Evolutionary conservation across 92 coral and sea anemone species (phyloP).

Genomic region (Anthopleura xanthogrammica): DNA sequence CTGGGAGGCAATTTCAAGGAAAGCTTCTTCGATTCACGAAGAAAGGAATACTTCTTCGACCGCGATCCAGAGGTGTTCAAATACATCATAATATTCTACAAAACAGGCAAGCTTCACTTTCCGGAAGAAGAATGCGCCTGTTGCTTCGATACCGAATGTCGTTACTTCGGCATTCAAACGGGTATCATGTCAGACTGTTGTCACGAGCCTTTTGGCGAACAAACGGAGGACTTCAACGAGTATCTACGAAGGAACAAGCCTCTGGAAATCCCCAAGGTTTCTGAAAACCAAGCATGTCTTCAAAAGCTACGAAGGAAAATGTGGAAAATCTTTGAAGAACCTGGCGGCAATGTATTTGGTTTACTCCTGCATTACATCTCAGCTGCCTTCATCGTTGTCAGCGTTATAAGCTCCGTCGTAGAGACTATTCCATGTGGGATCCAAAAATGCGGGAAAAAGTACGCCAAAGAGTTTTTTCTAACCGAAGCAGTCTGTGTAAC

Average conservation of each 20-base stretch:
- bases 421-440: constrained; percentile 86
- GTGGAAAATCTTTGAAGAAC: constrained; percentile 94
- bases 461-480: constrained; percentile 51
- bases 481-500: constrained; percentile 82
- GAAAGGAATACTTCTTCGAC: constrained; percentile 90
- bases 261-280: constrained; percentile 30
- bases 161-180: constrained; percentile 78
- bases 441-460: constrained; percentile 70
- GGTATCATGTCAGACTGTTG: constrained; percentile 70
- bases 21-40: constrained; percentile 66
- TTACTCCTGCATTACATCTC: constrained; percentile 72
- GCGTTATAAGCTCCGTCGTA: constrained; percentile 77
- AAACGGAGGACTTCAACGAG: constrained; percentile 56
- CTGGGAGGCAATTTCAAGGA: constrained; percentile 80
- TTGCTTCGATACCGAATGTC: constrained; percentile 84
- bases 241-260: constrained; percentile 61
- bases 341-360: constrained; percentile 77
- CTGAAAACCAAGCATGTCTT: constrained; percentile 24
- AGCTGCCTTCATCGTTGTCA: constrained; percentile 72
- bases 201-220: constrained; percentile 69
- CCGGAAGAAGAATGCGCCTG: constrained; percentile 99
- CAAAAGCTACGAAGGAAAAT: constrained; percentile 56
- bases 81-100: constrained; percentile 85
- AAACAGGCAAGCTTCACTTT: constrained; percentile 88
- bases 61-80: constrained; percentile 96